Conservation (phyloP, 1,140 invertebrate genomes). For the Sitodiplosis mosellana region DNA sequence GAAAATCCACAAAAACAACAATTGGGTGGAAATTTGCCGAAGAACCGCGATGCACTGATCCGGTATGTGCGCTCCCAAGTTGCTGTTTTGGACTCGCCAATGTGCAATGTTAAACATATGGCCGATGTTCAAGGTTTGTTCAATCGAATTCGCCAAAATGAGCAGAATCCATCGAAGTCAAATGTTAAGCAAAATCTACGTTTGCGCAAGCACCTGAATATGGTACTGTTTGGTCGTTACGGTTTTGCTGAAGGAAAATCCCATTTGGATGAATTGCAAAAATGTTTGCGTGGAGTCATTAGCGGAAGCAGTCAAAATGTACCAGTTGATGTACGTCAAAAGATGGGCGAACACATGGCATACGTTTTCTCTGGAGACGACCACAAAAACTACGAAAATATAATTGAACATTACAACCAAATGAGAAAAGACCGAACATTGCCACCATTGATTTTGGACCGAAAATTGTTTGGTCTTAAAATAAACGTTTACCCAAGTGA, state of each 20-base stretch:
- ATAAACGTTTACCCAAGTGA: neutral
- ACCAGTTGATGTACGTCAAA: constrained; percentile 20
- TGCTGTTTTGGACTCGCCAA: constrained; percentile 9
- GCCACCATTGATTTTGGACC: constrained; percentile 12
- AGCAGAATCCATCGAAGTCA: constrained; percentile 27
- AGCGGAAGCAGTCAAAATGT: constrained; percentile 21
- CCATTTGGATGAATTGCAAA: constrained; percentile 26
- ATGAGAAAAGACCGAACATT: constrained; percentile 15
- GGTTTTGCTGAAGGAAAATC: constrained; percentile 28
- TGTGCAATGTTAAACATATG: constrained; percentile 21
- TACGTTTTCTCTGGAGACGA: constrained; percentile 26
- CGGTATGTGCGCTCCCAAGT: constrained; percentile 18
- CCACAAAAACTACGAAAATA: constrained; percentile 26
- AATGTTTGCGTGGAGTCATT: constrained; percentile 23
- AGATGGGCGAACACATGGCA: constrained; percentile 29
- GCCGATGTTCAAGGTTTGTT: constrained; percentile 11
- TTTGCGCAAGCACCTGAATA: constrained; percentile 28
- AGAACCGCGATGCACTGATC: constrained; percentile 13
- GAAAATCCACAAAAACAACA: constrained; percentile 6
- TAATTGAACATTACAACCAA: constrained; percentile 24
- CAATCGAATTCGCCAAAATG: constrained; percentile 25
- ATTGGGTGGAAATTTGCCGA: constrained; percentile 12
- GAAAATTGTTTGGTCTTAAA: constrained; percentile 11
- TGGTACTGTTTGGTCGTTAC: constrained; percentile 32
- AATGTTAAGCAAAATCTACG: constrained; percentile 21